Conservation (phyloP, 2,888 invertebrate genomes). For the Hydraecia micacea region DNA sequence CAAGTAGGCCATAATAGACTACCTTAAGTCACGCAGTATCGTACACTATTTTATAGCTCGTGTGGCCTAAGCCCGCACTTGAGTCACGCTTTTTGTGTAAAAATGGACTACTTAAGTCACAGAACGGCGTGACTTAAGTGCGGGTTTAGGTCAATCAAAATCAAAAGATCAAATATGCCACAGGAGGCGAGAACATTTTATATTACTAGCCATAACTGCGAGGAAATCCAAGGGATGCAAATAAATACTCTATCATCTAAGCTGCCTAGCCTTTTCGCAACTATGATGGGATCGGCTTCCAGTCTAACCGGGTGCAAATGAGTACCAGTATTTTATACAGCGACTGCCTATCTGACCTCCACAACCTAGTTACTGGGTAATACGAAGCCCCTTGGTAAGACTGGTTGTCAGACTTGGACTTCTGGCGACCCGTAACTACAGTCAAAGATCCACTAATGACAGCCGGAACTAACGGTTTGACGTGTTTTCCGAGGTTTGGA, state of each 20-base stretch:
- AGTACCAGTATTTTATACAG: not conserved
- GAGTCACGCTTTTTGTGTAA: too few species aligned
- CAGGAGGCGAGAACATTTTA: not conserved
- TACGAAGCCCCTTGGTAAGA: not conserved
- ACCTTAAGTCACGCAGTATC: too few species aligned
- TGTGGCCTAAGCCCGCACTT: too few species aligned
- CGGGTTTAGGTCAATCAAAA: too few species aligned
- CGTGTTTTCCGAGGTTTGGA: too few species aligned
- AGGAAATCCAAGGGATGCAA: not conserved
- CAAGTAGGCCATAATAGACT: too few species aligned
- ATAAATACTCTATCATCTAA: not conserved
- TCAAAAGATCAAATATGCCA: not conserved
- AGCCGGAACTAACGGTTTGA: not conserved
- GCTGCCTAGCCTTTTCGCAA: not conserved
- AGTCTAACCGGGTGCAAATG: not conserved
- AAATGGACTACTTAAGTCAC: too few species aligned
- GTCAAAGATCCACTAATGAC: not conserved
- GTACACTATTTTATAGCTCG: too few species aligned
- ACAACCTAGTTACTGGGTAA: not conserved
- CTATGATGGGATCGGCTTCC: not conserved
- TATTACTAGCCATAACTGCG: not conserved
- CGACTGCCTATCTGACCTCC: not conserved
- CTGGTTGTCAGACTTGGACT: not conserved
- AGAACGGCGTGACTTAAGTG: too few species aligned
- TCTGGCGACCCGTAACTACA: not conserved